Base-by-base conservation (phyloP, 2,888 invertebrate species). In the Scelioninae gen. 1 region DNA sequence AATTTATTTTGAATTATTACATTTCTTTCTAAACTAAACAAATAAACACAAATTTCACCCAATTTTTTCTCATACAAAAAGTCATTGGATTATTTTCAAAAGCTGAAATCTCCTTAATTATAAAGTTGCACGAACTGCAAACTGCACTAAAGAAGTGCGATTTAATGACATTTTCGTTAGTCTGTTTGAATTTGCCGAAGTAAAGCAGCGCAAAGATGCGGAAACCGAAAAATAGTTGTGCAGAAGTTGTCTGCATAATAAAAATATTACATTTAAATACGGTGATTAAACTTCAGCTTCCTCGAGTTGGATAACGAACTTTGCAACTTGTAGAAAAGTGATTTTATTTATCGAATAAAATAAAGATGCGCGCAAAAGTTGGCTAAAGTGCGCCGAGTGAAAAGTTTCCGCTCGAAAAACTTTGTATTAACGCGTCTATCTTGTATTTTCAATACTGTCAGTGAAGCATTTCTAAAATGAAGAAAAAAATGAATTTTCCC, bases 271-370 rank as follows among this genome's bases (percentile, higher is more conserved):
- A 72, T 72, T 72, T 43, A 51, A 62, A 60, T 62, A 29, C 53
- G 38, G 62, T 53, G 53, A 72, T 72, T 72, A 72, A 72, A 53
- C 60, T 31, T 16, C 6, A n/a, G 31, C 40, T 53, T n/a, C 8
- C 5, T 10, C 43, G 31, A 31, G 29, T 16, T 32, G 31, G n/a
- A 9, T 66, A 69, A 56, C 47, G 32, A 69, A 58, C 34, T 69
- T 71, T 56, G 9, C 1, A 23, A 71, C 23, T 49, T 51, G 9
- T 0, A 11, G 16, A 8, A 43, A 40, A 71, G 58, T 58, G 60
- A 71, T 71, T 71, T 60, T 60, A 60, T 71, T 71, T 71, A 60
- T 51, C 49, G 40, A 71, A 60, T 71, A 60, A 40, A 71, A 71
- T 60, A 60, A 71, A 60, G 71, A 60, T 31, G 51, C 40, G 16